Percentiles rank a stretch among this genome's conserved stretches.
Evolutionary conservation across 2,888 invertebrate genomes (phyloP).

Genomic region (Cerceris rybyensis): DNA sequence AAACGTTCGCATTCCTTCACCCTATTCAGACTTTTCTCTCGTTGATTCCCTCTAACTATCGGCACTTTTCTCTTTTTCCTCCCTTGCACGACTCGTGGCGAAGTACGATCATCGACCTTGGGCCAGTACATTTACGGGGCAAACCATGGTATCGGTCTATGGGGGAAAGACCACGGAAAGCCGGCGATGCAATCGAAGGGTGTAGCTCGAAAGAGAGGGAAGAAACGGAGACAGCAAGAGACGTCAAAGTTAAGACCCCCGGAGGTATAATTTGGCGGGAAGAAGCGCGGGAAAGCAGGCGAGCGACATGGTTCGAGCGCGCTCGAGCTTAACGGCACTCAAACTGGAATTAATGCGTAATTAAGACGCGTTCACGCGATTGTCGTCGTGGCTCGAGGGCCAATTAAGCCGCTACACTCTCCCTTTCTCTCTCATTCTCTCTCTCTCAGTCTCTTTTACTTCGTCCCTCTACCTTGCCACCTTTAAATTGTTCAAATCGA

Average conservation of each 20-base stretch:
- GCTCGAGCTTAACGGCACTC: conserved; percentile 67
- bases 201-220: conserved; percentile 35
- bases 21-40: not conserved
- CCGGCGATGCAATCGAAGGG: conserved; percentile 31
- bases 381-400: conserved; percentile 65
- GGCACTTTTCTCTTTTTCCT: conserved; percentile 40
- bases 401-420: conserved; percentile 55
- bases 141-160: not conserved
- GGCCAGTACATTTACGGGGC: conserved; percentile 39
- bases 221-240: conserved; percentile 23
- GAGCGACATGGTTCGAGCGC: conserved; percentile 52
- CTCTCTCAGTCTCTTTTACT: not conserved
- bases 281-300: conserved; percentile 59
- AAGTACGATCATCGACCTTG: conserved; percentile 45
- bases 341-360: conserved; percentile 74
- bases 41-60: conserved; percentile 26
- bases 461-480: conserved; percentile 21
- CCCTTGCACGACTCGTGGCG: conserved; percentile 36
- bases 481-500: conserved; percentile 56
- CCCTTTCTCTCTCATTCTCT: not conserved
- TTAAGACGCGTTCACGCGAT: conserved; percentile 71
- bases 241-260: conserved; percentile 63
- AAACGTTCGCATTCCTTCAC: not conserved
- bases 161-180: conserved; percentile 32
- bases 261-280: conserved; percentile 68